These are phyloP conservation scores for Rachycentron canadum DNA, from an alignment of 2,797 vertebrate species.

Conservation along the genomic window DNA sequence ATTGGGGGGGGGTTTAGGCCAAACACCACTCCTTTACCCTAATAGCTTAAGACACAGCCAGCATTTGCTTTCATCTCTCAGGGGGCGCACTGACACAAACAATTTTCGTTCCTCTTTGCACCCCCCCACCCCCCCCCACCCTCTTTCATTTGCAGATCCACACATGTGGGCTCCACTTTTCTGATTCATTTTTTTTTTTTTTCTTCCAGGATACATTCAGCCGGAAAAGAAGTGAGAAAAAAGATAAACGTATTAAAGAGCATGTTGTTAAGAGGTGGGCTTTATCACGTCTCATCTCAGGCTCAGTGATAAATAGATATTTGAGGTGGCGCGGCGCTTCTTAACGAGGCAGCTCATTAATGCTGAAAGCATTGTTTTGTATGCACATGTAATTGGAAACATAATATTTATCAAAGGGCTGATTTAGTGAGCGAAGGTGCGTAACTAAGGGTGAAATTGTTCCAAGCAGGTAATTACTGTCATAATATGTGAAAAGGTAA, in stretches of 20 bases:
- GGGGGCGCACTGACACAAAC: constrained; percentile 83
- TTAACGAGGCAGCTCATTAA: constrained; percentile 27
- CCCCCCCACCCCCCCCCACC: not conserved
- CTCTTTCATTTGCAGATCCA: constrained; percentile 18
- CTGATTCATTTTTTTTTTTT: constrained; percentile 38
- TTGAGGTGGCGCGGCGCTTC: not conserved
- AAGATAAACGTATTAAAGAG: not conserved
- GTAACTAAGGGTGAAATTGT: constrained; percentile 15
- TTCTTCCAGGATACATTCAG: no score
- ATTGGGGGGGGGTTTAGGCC: constrained; percentile 22
- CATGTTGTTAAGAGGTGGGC: not conserved
- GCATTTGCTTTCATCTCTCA: constrained; percentile 85
- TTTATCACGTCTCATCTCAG: not conserved
- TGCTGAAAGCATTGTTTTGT: not conserved
- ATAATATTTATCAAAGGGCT: not conserved
- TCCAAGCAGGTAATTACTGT: constrained; percentile 20
- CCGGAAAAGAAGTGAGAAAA: constrained; percentile 7
- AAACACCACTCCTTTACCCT: constrained; percentile 65
- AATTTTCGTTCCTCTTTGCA: constrained; percentile 69
- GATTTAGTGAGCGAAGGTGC: not conserved
- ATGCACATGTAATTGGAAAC: not conserved
- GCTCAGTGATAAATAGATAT: not conserved
- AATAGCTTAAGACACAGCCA: constrained; percentile 84
- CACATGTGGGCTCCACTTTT: constrained; percentile 48
- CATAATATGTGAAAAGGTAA: constrained; percentile 19